Evolutionary conservation across 2,888 invertebrate genomes (phyloP).

Genomic region (Carpatolechia fugitivella): DNA sequence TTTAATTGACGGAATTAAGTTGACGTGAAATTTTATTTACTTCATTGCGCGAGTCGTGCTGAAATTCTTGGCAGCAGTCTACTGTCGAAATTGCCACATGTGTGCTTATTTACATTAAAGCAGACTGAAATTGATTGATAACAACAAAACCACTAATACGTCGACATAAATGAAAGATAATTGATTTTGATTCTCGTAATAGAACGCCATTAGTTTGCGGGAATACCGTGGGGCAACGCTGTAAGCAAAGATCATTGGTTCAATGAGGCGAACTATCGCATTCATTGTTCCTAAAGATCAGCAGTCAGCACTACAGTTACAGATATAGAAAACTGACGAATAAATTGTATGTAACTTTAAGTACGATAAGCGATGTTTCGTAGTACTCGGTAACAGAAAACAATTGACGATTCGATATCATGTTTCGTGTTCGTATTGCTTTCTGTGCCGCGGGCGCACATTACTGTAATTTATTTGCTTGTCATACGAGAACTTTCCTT

Average conservation of each 20-base stretch:
- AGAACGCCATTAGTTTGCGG: constrained; percentile 5
- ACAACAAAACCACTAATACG: not conserved
- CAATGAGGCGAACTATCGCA: constrained; percentile 54
- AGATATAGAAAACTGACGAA: constrained; percentile 7
- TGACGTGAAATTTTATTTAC: constrained; percentile 5
- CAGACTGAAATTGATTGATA: not conserved
- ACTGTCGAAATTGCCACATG: constrained; percentile 14
- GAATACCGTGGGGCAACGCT: constrained; percentile 43
- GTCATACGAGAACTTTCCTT: not conserved
- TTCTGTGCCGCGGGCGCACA: not conserved
- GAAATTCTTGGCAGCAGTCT: constrained; percentile 4
- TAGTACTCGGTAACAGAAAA: not conserved
- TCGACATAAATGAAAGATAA: not conserved
- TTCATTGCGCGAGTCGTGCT: not conserved
- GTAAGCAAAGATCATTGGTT: constrained; percentile 70
- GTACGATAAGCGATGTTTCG: not conserved
- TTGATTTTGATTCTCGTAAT: constrained; percentile 17
- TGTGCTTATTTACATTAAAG: not conserved
- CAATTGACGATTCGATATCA: not conserved
- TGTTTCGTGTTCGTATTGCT: not conserved
- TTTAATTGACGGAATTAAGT: constrained; percentile 10
- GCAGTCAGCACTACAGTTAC: constrained; percentile 34
- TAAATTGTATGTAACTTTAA: not conserved
- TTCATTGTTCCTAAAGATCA: constrained; percentile 67
- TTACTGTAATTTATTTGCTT: constrained; percentile 1